These are phyloP conservation scores for Drosophila neotestacea DNA, from an alignment of 2,888 invertebrate species.

Conservation along the genomic window DNA sequence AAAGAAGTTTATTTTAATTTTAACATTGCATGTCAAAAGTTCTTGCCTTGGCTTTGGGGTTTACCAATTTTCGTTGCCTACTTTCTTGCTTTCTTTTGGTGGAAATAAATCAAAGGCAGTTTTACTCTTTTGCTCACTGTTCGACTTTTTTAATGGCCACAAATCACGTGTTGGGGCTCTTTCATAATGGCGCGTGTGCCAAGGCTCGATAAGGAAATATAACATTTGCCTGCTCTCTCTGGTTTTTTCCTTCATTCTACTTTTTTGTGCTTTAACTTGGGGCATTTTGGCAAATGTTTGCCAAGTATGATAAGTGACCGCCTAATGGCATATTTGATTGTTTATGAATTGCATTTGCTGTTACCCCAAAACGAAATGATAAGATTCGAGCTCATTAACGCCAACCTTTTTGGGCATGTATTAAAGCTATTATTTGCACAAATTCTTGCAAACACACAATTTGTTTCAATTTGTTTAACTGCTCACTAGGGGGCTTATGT, in stretches of 20 bases:
- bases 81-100: constrained; percentile 32
- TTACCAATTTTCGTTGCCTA: constrained; percentile 38
- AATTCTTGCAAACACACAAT: constrained; percentile 38
- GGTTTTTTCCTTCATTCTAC: background rate
- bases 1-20: constrained; percentile 76
- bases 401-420: constrained; percentile 20
- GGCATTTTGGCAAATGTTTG: constrained; percentile 52
- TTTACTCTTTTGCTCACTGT: constrained; percentile 50
- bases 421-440: constrained; percentile 24
- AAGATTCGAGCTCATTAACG: constrained; percentile 50
- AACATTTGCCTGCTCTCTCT: background rate
- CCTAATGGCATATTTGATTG: constrained; percentile 61
- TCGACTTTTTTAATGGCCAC: constrained; percentile 66
- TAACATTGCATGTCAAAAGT: constrained; percentile 76
- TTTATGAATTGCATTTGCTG: constrained; percentile 56
- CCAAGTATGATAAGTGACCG: constrained; percentile 74
- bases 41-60: constrained; percentile 49
- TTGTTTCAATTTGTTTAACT: constrained; percentile 48
- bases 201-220: constrained; percentile 59
- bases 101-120: constrained; percentile 76
- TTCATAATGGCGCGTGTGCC: constrained; percentile 58
- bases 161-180: constrained; percentile 67
- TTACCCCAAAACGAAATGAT: constrained; percentile 29
- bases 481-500: constrained; percentile 6
- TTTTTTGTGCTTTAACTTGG: constrained; percentile 16